These are phyloP conservation scores for Spinibarbus caldwelli DNA, from an alignment of 2,797 vertebrate genomes.

Conservation along the genomic window DNA sequence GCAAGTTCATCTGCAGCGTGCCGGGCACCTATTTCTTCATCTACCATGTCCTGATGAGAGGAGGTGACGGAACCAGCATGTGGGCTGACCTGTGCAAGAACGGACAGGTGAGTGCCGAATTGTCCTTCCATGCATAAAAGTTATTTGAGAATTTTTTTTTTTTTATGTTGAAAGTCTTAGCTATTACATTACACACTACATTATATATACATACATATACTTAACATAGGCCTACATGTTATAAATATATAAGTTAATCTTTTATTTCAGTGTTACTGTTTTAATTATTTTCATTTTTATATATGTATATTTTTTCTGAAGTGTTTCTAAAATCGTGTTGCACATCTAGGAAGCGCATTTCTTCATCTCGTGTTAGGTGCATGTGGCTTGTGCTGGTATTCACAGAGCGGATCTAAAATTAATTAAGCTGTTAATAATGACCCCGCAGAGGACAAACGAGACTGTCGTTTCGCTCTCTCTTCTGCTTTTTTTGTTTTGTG, in stretches of 20 bases:
- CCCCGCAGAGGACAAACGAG: constrained; percentile 42
- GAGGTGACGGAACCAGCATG: constrained; percentile 98
- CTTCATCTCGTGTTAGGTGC: not conserved
- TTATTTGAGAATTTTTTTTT: not conserved
- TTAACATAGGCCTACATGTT: not conserved
- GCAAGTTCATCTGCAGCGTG: constrained; percentile 97
- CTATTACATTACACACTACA: not conserved
- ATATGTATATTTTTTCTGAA: not conserved
- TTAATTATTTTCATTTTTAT: not conserved
- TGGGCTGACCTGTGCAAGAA: constrained; percentile 99
- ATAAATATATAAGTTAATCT: not conserved
- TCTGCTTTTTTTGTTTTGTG: not conserved
- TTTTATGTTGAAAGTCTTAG: not conserved
- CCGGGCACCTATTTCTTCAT: constrained; percentile 99
- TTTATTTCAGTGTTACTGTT: not conserved
- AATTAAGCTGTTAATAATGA: constrained; percentile 44
- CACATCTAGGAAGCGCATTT: not conserved
- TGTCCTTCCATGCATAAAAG: not conserved
- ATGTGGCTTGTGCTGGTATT: constrained; percentile 10
- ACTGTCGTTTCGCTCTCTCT: constrained; percentile 1
- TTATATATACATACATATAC: not conserved
- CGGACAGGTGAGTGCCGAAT: constrained; percentile 86
- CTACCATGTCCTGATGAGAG: constrained; percentile 99
- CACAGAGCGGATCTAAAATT: constrained; percentile 32
- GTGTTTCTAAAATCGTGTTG: not conserved